Evolutionary conservation across 2,113 vertebrate species (phyloP).

Genomic region (Esox niger): DNA sequence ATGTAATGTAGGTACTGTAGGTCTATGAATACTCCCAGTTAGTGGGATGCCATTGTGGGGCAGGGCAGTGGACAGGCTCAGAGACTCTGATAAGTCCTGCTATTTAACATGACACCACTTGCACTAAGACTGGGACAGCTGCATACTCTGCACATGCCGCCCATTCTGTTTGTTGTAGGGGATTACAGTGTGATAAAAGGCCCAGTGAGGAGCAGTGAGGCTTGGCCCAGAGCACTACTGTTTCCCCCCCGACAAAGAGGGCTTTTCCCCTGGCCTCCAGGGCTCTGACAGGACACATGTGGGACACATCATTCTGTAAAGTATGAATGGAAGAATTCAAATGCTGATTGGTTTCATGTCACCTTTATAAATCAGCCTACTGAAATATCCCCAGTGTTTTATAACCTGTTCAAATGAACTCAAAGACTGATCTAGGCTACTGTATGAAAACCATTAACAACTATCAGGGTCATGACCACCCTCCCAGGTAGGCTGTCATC

Average conservation of each 20-base stretch:
- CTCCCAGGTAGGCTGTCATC: no score
- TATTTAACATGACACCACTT: slow-evolving; percentile 82
- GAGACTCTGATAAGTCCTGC: slow-evolving; percentile 71
- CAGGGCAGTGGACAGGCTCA: slow-evolving; percentile 62
- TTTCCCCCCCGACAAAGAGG: slow-evolving; percentile 59
- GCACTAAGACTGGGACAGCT: slow-evolving; percentile 78
- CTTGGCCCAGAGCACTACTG: slow-evolving; percentile 60
- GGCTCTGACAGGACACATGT: slow-evolving; percentile 57
- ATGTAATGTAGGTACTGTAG: slow-evolving; percentile 29
- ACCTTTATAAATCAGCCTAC: slow-evolving; percentile 48
- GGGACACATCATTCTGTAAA: slow-evolving; percentile 48
- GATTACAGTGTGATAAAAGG: slow-evolving; percentile 75
- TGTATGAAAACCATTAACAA: no score
- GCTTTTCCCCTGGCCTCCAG: slow-evolving; percentile 55
- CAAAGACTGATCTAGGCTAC: no score
- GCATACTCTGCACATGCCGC: slow-evolving; percentile 72
- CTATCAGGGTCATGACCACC: no score
- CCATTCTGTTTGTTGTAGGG: slow-evolving; percentile 81
- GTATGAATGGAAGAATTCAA: slow-evolving; percentile 65
- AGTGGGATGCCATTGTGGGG: slow-evolving; percentile 68
- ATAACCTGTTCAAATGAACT: slow-evolving; percentile 47
- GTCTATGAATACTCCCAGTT: slow-evolving; percentile 36
- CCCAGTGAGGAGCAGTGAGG: slow-evolving; percentile 66
- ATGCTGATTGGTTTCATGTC: slow-evolving; percentile 45
- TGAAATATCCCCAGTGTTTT: slow-evolving; percentile 58